Evolutionary conservation across 2,797 vertebrate genomes (phyloP).

Genomic region (Morelia viridis): DNA sequence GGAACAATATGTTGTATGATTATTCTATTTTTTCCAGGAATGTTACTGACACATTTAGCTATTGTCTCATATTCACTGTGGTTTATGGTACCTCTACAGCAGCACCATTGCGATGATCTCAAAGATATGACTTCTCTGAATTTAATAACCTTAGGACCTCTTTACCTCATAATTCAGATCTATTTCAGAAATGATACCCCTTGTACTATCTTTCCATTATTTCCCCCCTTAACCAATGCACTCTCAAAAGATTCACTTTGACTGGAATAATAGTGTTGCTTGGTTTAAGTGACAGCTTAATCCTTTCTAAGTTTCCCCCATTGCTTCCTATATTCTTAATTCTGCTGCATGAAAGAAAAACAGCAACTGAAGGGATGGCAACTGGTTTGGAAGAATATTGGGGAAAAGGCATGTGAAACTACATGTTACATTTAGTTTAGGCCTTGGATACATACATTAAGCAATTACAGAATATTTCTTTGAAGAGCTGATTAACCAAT

Average conservation of each 20-base stretch:
- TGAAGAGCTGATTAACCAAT: not conserved
- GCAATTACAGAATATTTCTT: constrained; percentile 1
- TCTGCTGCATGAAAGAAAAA: not conserved
- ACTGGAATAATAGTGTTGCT: not conserved
- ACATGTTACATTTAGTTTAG: not conserved
- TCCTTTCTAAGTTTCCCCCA: no score
- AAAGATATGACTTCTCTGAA: constrained; percentile 13
- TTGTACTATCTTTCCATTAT: not conserved
- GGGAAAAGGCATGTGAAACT: not conserved
- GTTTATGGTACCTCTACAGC: not conserved
- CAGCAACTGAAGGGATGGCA: not conserved
- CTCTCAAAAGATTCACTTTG: not conserved
- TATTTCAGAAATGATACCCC: not conserved
- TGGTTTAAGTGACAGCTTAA: not conserved
- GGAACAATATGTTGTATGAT: constrained; percentile 11
- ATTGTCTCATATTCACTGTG: constrained; percentile 1
- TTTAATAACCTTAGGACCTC: not conserved
- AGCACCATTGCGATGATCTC: constrained; percentile 17
- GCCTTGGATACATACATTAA: not conserved
- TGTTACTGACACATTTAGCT: not conserved
- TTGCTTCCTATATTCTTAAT: not conserved
- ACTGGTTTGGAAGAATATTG: not conserved
- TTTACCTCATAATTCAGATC: not conserved
- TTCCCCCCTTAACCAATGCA: not conserved
- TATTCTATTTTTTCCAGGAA: not conserved